Evolutionary conservation across 1,140 invertebrate genomes (phyloP), one percentile per base, ranked within the genome.

Genomic region (Caenorhabditis tropicalis): DNA sequence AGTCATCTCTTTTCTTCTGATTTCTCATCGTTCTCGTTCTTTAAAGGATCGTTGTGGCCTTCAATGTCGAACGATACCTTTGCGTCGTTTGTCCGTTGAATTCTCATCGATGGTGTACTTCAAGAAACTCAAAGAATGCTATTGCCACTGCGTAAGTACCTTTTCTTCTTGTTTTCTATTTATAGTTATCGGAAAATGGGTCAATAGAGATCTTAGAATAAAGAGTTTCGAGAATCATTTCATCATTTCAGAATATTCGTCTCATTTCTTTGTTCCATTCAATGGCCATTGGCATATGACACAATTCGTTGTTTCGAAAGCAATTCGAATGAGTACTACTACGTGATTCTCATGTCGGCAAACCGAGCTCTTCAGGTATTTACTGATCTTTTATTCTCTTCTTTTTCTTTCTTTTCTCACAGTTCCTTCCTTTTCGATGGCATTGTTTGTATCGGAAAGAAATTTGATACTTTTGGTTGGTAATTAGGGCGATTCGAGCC

Each of bases 31-130:
- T 31, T 39, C 39, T 7, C 19, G 0, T 19, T 79, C n/a, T n/a
- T 84, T 88, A 65, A 53, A 90, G 89, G 83, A 89, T 91, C 43
- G 90, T 91, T 29, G 89, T 91, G 7, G 89, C 90, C n/a, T 91
- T 91, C 70, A 91, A 91, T 81, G 65, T 91, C 12, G 90, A 91
- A 82, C 87, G 90, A 24, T 91, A 90, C 84, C 82, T 91, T 5
- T 91, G 87, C 82, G 90, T 91, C 70, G 90, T 91, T 49, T 86
- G 84, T 39, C 90, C 90, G 19, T 79, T 91, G 21, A 88, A 88
- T 65, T 86, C 88, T 12, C 87, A 90, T 86, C 83, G 88, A 43
- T 53, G 91, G 46, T 91, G 88, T 65, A 90, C 89, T 36, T 85
- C 84, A 49, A 84, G 85, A 49, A 88, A 56, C 27, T 89, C 85